Evolutionary conservation across 1,140 invertebrate genomes (phyloP), one percentile per base, ranked within the genome.

Genomic region (Wiebesia pumilae): DNA sequence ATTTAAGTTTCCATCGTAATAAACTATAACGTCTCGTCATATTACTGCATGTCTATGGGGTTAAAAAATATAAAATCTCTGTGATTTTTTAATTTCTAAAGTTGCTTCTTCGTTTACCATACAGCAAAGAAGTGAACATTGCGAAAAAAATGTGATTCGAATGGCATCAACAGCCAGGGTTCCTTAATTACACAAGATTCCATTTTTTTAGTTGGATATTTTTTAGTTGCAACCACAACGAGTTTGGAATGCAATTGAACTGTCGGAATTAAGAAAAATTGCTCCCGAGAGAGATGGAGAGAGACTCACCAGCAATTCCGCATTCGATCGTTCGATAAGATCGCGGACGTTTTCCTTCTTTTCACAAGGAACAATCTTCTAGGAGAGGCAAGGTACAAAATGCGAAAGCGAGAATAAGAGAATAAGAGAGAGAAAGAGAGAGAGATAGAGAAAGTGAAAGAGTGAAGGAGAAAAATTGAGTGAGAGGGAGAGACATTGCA

Each of bases 181-280:
- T 40, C 86, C 81, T 87, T 87, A 87, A 87, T 87, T 87, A 80
- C 86, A 40, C 27, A 27, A 58, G 77, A 80, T 81, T 71, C 73
- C 71, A 86, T 79, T 86, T 86, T 85, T 86, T 75, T 47, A 16
- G 33, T 77, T 51, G 51, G 21, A 75, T 77, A 83, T 62, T 83
- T 77, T 83, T 38, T 83, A 40, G 35, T 33, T 65, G 16, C 78
- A 54, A 82, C 85, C 85, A 65, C 85, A 71, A 80, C 75, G 62
- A 87, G 75, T 65, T n/a, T 40, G 83, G 84, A 88, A 88, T 85
- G 87, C 83, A 88, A 85, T 85, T 88, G 83, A 87, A 87, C 86
- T 87, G 86, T 87, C 86, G 86, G 86, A 82, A 87, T 87, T 84
- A 87, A 87, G 86, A 87, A 87, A 87, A 87, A 87, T 83, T 81